Base-by-base conservation (phyloP, 2,113 vertebrate genomes). In the Ailuropoda melanoleuca region DNA sequence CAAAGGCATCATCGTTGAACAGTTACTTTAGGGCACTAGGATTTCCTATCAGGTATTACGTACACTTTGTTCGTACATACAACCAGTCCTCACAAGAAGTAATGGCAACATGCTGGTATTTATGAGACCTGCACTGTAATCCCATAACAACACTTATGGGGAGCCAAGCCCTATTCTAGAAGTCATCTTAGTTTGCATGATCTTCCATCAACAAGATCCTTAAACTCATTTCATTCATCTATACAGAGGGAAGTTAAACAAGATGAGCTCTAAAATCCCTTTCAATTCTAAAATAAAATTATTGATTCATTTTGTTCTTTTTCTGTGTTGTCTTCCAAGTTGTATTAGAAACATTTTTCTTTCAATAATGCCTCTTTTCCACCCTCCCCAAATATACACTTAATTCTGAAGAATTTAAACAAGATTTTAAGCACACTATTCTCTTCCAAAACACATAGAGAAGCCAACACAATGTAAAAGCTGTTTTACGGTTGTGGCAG, bases 1-100 rank as follows among this genome's bases (percentile, higher is more conserved):
- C 88, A 89, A 96, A 95, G 50, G n/a, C 70, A 87, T 83, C 66
- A 46, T 96, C 89, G 68, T 89, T 93, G 89, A 88, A 72, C 19
- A 37, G 34, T 80, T 34, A 80, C 48, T 88, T 56, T 37, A 87
- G 89, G 70, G 62, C 93, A 39, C 43, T 21, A 29, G 21, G 66
- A 56, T 85, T 96, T 78, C 70, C 55, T 82, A 87, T 31, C 74
- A 53, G 86, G 66, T 83, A 46, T 72, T 64, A 83, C 14, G 37
- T 62, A 87, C 97, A 93, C 26, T 48, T 85, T 75, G 48, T 62
- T 75, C 64, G 48, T 78, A 50, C 12, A 3, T 31, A 5, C 10
- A n/a, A 55, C 26, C 48, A 50, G 19, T 24, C 37, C 10, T 83
- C 37, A 50, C 26, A 58, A 93, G 48, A 58, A 50, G 37, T 62